A percentile compares a stretch with the other conserved stretches of the same genome.
Conservation (phyloP, 1,140 invertebrate species). For the Bombus terrestris region DNA sequence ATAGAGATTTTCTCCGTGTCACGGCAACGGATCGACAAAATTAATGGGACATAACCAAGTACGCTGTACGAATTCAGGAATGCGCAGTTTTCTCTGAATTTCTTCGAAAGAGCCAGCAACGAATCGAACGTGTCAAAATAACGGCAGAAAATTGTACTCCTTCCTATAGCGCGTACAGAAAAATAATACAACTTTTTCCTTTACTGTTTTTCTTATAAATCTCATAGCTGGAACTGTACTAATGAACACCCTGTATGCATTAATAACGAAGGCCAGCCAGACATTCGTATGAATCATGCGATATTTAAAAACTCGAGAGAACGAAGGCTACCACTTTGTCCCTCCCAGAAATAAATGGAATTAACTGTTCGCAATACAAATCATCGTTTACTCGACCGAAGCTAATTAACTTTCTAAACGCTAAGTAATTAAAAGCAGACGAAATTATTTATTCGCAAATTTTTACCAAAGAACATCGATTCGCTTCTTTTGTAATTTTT, state of each 20-base stretch:
- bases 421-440: background rate
- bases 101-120: background rate
- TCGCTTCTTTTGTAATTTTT: no score
- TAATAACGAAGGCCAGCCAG: background rate
- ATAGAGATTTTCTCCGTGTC: slow-evolving; percentile 29
- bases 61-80: background rate
- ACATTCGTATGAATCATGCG: background rate
- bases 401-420: background rate
- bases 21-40: slow-evolving; percentile 23
- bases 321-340: background rate
- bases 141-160: background rate
- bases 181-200: no score
- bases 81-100: slow-evolving; percentile 24
- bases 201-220: background rate
- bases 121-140: background rate
- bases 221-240: background rate
- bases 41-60: slow-evolving; percentile 42
- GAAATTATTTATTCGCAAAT: background rate
- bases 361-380: background rate
- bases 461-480: no score
- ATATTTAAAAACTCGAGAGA: background rate
- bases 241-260: background rate
- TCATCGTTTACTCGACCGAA: background rate
- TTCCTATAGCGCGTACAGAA: no score
- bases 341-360: background rate